phyloP scores from a whole-genome alignment of 2,797 vertebrate genomes.

The Labeo calbasu region DNA sequence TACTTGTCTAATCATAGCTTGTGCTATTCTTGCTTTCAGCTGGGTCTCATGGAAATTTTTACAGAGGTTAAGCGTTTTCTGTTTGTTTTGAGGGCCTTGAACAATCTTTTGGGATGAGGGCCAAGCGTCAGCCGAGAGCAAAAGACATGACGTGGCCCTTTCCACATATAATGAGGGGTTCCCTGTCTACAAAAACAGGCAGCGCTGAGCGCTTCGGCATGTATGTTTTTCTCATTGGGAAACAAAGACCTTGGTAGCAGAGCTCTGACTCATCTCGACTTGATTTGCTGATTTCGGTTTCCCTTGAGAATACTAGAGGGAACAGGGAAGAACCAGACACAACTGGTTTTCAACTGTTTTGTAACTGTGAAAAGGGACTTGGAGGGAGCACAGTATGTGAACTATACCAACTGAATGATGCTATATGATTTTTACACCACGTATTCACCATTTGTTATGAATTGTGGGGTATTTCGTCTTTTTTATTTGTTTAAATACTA shows the following conservation, averaged over 20 bases:
- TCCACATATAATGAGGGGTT: conserved; percentile 60
- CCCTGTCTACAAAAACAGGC: conserved; percentile 56
- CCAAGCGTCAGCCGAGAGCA: conserved; percentile 38
- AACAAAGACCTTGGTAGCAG: conserved; percentile 63
- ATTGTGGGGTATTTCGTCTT: not conserved
- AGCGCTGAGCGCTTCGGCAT: not conserved
- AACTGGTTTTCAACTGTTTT: conserved; percentile 58
- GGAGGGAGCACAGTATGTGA: conserved; percentile 5
- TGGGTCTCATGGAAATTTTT: conserved; percentile 4
- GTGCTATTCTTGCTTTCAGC: conserved; percentile 23
- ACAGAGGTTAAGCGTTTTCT: conserved; percentile 30
- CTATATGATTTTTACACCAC: not conserved
- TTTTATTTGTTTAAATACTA: not conserved
- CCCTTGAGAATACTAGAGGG: conserved; percentile 44
- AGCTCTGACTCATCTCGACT: conserved; percentile 59
- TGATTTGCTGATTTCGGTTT: conserved; percentile 59
- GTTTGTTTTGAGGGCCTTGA: conserved; percentile 40
- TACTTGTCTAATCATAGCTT: conserved; percentile 4
- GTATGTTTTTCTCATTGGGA: conserved; percentile 59
- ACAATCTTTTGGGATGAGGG: conserved; percentile 18
- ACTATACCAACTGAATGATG: not conserved
- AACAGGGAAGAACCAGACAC: conserved; percentile 61
- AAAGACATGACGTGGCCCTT: conserved; percentile 53
- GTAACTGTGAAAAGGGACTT: conserved; percentile 26
- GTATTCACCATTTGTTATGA: not conserved